Conservation (phyloP, 2,113 vertebrate genomes). For the Callithrix jacchus region DNA sequence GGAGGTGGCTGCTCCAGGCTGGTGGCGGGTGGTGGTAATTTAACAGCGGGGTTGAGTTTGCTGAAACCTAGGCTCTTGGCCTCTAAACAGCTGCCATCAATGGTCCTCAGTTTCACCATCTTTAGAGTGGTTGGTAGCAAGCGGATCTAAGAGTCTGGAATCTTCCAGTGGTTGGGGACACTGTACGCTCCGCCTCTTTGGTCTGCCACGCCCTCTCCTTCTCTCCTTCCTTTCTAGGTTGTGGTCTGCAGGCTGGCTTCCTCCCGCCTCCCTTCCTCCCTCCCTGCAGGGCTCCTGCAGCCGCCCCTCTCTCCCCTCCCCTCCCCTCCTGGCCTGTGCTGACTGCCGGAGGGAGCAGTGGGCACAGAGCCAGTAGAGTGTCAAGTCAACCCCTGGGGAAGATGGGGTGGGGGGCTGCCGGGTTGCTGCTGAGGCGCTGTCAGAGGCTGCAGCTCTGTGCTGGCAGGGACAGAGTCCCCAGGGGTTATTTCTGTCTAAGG, state of each 20-base stretch:
- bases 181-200: background rate
- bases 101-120: slow-evolving; percentile 25
- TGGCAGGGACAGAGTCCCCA: slow-evolving; percentile 37
- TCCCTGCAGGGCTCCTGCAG: background rate
- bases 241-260: background rate
- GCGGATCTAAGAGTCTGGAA: background rate
- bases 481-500: slow-evolving; percentile 66
- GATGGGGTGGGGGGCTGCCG: background rate
- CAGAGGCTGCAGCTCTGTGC: slow-evolving; percentile 29
- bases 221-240: background rate
- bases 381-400: slow-evolving; percentile 66
- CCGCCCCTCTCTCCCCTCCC: background rate
- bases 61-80: background rate
- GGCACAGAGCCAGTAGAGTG: slow-evolving; percentile 64
- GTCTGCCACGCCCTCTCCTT: background rate
- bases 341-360: slow-evolving; percentile 51
- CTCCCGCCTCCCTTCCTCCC: background rate
- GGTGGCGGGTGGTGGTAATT: too few species aligned
- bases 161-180: background rate
- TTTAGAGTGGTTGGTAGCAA: slow-evolving; percentile 7
- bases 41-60: background rate
- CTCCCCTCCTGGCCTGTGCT: slow-evolving; percentile 16
- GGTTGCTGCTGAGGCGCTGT: slow-evolving; percentile 15
- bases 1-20: background rate
- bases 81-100: background rate